A percentile compares a stretch with the other conserved stretches of the same genome.
Conservation (phyloP, 2,797 vertebrate genomes). For the Serranus cabrilla region DNA sequence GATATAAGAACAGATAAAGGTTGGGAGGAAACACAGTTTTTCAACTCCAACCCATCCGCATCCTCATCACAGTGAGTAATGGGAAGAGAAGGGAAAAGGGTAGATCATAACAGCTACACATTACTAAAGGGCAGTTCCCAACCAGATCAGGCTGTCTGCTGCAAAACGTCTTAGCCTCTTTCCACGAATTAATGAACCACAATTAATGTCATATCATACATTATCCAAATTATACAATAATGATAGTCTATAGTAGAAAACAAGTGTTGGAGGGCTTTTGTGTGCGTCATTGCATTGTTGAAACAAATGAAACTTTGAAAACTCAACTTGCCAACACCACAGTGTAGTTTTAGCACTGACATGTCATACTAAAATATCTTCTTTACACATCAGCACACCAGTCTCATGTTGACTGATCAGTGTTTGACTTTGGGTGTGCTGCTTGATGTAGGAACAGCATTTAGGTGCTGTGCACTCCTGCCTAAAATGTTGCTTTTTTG, state of each 20-base stretch:
- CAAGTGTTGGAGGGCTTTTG: neutral
- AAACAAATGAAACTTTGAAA: neutral
- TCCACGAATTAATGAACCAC: slow-evolving; percentile 25
- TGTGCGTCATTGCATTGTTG: neutral
- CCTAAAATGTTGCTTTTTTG: neutral
- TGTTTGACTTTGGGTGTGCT: slow-evolving; percentile 1
- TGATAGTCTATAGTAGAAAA: neutral
- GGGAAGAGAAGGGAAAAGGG: slow-evolving; percentile 22
- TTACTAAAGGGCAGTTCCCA: slow-evolving; percentile 31
- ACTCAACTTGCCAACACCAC: slow-evolving; percentile 15
- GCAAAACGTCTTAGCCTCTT: slow-evolving; percentile 8
- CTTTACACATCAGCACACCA: neutral
- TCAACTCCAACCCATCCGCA: slow-evolving; percentile 29
- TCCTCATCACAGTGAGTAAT: slow-evolving; percentile 39
- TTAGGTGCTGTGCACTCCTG: slow-evolving; percentile 5
- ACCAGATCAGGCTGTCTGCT: slow-evolving; percentile 32
- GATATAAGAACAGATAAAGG: slow-evolving; percentile 45
- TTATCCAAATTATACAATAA: slow-evolving; percentile 12
- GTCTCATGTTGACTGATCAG: slow-evolving; percentile 1
- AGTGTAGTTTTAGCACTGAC: neutral
- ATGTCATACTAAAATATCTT: neutral
- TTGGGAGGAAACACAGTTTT: slow-evolving; percentile 18
- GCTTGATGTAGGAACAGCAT: neutral
- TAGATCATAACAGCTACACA: slow-evolving; percentile 33
- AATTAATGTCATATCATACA: neutral